phyloP scores from a whole-genome alignment of 1,140 invertebrate species.

The Drosophila melanica region DNA sequence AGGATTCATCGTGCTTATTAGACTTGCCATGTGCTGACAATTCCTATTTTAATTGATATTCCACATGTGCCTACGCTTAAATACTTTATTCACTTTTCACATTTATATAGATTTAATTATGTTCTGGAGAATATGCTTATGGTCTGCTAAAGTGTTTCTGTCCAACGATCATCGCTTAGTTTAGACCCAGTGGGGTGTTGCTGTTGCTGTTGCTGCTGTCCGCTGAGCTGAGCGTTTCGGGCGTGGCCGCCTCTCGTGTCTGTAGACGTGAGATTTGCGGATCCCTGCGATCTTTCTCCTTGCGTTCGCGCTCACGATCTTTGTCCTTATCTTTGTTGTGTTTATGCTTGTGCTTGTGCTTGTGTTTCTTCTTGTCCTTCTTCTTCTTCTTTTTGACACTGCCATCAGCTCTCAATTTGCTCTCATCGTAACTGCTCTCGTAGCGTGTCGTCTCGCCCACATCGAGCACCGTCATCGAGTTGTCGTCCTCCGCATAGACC shows the following conservation, averaged over 20 bases:
- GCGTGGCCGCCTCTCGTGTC: slow-evolving; percentile 85
- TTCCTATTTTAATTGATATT: too few relatives aligned
- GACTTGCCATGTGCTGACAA: too few relatives aligned
- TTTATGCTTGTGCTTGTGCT: slow-evolving; percentile 92
- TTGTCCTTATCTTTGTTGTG: slow-evolving; percentile 91
- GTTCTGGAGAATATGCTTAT: not conserved
- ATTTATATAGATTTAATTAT: not conserved
- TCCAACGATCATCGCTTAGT: slow-evolving; percentile 40
- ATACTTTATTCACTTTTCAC: slow-evolving; percentile 10
- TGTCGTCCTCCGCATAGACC: slow-evolving; percentile 64
- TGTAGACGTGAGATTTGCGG: slow-evolving; percentile 81
- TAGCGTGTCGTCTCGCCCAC: slow-evolving; percentile 54
- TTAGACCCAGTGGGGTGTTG: slow-evolving; percentile 53
- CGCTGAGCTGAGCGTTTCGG: slow-evolving; percentile 86
- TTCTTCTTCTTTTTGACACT: slow-evolving; percentile 90
- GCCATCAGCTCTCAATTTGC: slow-evolving; percentile 56
- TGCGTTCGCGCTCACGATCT: slow-evolving; percentile 40
- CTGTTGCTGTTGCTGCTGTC: slow-evolving; percentile 85
- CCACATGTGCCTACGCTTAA: not conserved
- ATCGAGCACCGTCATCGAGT: slow-evolving; percentile 62
- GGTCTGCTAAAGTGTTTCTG: not conserved
- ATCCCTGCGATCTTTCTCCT: slow-evolving; percentile 83
- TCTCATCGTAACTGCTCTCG: slow-evolving; percentile 71
- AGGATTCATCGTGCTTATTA: too few relatives aligned
- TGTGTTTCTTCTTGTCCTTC: slow-evolving; percentile 93